Percentiles rank a stretch among this genome's conserved stretches.
Evolutionary conservation across 1,140 invertebrate genomes (phyloP).

Genomic region (Alviniconcha marisindica): DNA sequence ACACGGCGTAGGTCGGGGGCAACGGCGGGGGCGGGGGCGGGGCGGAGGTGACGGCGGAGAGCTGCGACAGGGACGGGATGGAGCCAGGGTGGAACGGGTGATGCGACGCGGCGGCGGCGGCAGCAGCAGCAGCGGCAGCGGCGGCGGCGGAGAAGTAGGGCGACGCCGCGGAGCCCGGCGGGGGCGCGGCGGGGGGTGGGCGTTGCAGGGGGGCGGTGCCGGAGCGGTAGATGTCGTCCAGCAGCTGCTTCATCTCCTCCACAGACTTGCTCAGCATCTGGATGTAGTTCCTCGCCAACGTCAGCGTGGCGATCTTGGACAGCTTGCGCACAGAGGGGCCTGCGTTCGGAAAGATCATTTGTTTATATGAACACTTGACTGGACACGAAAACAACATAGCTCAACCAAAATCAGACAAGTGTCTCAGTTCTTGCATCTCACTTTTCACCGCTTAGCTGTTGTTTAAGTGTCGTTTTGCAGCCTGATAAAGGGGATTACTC

Average conservation of each 20-base stretch:
- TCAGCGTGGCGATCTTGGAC: slow-evolving; percentile 98
- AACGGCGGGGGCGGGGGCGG: background rate
- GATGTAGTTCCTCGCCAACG: slow-evolving; percentile 98
- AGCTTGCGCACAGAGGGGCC: slow-evolving; percentile 94
- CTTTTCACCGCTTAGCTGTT: too few relatives aligned
- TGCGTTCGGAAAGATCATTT: too few relatives aligned
- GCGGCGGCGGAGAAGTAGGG: slow-evolving; percentile 20
- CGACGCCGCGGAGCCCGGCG: background rate
- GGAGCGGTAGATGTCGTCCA: slow-evolving; percentile 52
- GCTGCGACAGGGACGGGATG: slow-evolving; percentile 5
- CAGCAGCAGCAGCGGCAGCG: slow-evolving; percentile 8
- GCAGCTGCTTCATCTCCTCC: slow-evolving; percentile 63
- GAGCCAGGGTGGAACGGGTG: background rate
- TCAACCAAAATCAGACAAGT: too few relatives aligned
- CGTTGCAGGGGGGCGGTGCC: background rate
- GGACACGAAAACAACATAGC: too few relatives aligned
- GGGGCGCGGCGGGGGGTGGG: background rate
- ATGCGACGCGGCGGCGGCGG: background rate
- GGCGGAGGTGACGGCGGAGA: background rate
- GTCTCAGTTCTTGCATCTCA: too few relatives aligned
- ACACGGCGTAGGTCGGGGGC: slow-evolving; percentile 1
- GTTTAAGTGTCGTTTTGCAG: too few relatives aligned
- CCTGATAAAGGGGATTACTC: too few relatives aligned
- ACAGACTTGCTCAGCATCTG: slow-evolving; percentile 86
- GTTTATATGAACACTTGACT: too few relatives aligned